Evolutionary conservation across 1,140 invertebrate genomes (phyloP), one percentile per base, ranked within the genome.

Genomic region (Lepidostoma basale): DNA sequence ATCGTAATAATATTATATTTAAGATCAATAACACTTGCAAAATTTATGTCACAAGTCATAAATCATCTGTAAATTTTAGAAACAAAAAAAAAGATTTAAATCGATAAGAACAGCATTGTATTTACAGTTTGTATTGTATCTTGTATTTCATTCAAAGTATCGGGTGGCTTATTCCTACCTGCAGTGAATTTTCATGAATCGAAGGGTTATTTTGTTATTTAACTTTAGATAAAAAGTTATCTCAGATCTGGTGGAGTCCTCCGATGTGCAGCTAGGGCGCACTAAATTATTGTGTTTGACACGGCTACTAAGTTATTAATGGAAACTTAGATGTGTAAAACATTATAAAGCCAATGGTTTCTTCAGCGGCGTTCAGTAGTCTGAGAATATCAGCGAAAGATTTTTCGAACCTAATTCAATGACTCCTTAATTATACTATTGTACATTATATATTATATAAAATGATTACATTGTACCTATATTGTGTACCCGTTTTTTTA

Each of bases 171-270:
- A 10, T n/a, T n/a, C n/a, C n/a, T n/a, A n/a, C n/a, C n/a, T n/a
- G n/a, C n/a, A n/a, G n/a, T 49, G 22, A 18, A n/a, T 49, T 49
- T 49, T 49, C 14, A 49, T 49, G 45, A 49, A 25, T 49, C 22
- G 45, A 25, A 26, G 3, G 45, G 23, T 23, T 47, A 9, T 20
- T 47, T 47, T 22, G 20, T 22, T 22, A 47, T 23, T 23, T 23
- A 49, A 23, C 20, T 22, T 23, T 26, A 22, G 3, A 16, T 20
- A 10, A 3, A 22, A 22, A 9, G 18, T 10, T 20, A 25, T 49
- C 45, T 12, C 9, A 36, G 45, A 49, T 49, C 45, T 49, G 18
- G 1, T 25, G 16, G 23, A 8, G 23, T 47, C 12, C 20, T 23
- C 23, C 33, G 9, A 9, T n/a, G 33, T 5, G 33, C 9, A n/a